A percentile compares a stretch with the other conserved stretches of the same genome.
Conservation (phyloP, 35 echinoderm and acorn worm species). For the Diadema setosum region DNA sequence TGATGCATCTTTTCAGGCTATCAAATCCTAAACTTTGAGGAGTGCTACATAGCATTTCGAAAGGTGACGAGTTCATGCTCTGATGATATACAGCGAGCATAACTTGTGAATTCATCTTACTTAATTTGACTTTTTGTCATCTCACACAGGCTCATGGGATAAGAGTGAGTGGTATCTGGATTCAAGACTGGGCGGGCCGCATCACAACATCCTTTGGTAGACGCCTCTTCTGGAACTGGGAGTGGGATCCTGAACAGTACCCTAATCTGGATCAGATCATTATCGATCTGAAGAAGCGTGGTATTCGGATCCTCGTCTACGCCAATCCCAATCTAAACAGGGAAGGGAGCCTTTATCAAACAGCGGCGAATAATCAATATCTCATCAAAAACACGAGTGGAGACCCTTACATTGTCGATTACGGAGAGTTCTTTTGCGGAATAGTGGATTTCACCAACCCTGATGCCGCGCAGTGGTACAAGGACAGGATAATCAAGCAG, state of each 20-base stretch:
- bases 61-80: too few species aligned
- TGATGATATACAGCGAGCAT: too few species aligned
- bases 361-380: slow-evolving; percentile 35
- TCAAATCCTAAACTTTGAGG: too few species aligned
- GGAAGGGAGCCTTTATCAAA: slow-evolving; percentile 70
- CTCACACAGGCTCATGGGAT: slow-evolving; percentile 51
- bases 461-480: slow-evolving; percentile 79
- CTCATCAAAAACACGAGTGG: slow-evolving; percentile 75
- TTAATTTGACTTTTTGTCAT: not conserved
- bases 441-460: slow-evolving; percentile 92
- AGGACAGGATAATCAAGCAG: slow-evolving; percentile 68
- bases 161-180: slow-evolving; percentile 81
- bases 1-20: too few species aligned
- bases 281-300: slow-evolving; percentile 46
- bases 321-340: slow-evolving; percentile 88
- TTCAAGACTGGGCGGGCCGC: slow-evolving; percentile 91
- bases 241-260: slow-evolving; percentile 92
- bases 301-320: slow-evolving; percentile 50
- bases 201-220: slow-evolving; percentile 86
- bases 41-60: too few species aligned
- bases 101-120: too few species aligned
- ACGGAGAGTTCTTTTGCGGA: slow-evolving; percentile 94
- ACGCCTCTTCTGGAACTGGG: slow-evolving; percentile 97
- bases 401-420: slow-evolving; percentile 88
- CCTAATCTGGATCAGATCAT: slow-evolving; percentile 77